Evolutionary conservation across 2,888 invertebrate species (phyloP), one percentile per base, ranked within the genome.

Genomic region (Blera fallax): DNA sequence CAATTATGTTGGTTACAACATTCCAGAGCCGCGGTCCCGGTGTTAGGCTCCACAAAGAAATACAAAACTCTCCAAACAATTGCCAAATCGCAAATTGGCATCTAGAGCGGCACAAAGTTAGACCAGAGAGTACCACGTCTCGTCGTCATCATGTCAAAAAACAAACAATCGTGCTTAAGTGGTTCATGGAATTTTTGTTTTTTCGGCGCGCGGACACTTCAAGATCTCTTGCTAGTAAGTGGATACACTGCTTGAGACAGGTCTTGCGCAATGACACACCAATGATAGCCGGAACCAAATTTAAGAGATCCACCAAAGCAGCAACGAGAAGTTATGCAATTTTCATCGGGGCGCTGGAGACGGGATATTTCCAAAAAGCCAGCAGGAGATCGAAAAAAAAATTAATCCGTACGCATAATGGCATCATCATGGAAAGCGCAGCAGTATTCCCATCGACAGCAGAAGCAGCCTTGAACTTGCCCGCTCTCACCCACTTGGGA

Each of bases 61-160:
- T 45, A 58, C 18, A 10, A 79, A 83, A 62, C 72, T 54, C 67
- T 74, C 65, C 16, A 67, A 70, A 65, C 69, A 62, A 80, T 76
- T 80, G 84, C 70, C 80, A 84, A 84, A 84, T 84, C 69, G 52
- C 16, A 84, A 74, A 84, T 84, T 76, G 84, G 70, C 84, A 84
- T 80, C 80, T 84, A 48, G 80, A 80, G 73, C 74, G 29, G 37
- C 21, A 34, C 14, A 52, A 34, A 0, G 34, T 11, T n/a, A 21
- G 4, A 8, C 11, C 40, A 24, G n/a, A n/a, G n/a, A n/a, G 24
- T 4, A 24, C 24, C 24, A 24, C 24, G 24, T 24, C 24, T 24
- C 24, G 24, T 24, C 24, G 14, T 58, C 16, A 11, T 5, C 56
- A 16, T 73, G 60, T 67, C 60, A 76, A 81, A 76, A 74, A 73